Percentiles rank a stretch among this genome's conserved stretches.
Evolutionary conservation across 2,888 invertebrate species (phyloP).

Genomic region (Lasioglossum malachurum): DNA sequence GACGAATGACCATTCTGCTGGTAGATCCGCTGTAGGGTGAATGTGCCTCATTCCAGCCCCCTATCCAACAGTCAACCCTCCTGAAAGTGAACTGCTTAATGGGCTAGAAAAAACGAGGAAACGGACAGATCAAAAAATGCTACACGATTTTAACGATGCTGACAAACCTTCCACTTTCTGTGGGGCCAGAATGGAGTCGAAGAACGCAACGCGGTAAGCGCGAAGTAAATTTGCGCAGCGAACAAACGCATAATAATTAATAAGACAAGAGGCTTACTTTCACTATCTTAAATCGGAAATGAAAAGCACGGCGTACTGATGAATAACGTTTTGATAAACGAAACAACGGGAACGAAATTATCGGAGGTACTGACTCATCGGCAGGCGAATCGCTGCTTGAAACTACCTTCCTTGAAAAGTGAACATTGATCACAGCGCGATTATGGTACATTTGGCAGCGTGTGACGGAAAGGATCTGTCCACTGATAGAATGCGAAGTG

Average conservation of each 20-base stretch:
- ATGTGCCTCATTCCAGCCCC: background rate
- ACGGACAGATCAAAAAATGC: no score
- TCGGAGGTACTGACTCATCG: background rate
- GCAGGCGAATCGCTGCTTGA: no score
- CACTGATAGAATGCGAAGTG: slow-evolving; percentile 41
- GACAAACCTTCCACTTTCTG: no score
- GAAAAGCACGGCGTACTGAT: background rate
- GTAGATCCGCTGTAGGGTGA: background rate
- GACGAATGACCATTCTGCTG: background rate
- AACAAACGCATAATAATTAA: no score
- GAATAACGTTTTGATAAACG: background rate
- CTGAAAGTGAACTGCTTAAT: background rate
- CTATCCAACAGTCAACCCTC: background rate
- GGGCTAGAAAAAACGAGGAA: no score
- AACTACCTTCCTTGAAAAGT: background rate
- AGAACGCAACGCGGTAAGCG: no score
- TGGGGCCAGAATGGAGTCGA: no score
- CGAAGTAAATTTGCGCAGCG: no score
- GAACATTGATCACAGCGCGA: slow-evolving; percentile 25
- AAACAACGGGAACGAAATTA: background rate
- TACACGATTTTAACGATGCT: no score
- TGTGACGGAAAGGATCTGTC: slow-evolving; percentile 32
- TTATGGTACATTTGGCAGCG: slow-evolving; percentile 38
- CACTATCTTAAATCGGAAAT: background rate
- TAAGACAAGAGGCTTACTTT: background rate